Base-by-base conservation (phyloP, 2,888 invertebrate genomes). In the Cerastoderma edule region DNA sequence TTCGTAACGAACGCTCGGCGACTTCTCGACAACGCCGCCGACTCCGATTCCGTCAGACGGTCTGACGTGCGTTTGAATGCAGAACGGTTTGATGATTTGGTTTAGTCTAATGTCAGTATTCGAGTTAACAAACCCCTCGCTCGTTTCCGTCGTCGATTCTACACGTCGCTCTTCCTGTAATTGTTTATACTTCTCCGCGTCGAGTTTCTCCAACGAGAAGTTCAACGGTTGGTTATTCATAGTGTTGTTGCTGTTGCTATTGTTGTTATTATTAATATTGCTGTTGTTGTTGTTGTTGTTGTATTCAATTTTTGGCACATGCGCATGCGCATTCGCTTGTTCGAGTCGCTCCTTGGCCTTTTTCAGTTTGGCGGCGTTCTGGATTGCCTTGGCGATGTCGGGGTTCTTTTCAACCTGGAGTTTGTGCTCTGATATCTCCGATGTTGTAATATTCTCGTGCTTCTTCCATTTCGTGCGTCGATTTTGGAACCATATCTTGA, bases 401-500 rank as follows among this genome's bases (percentile, higher is more conserved):
- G 83, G 77, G 79, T 89, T 86, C 73, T 89, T 89, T 69, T 90
- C 91, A 4, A 89, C 89, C 67, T 88, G 90, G 33, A 92, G 95
- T 90, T 96, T 96, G 91, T 96, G 95, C 90, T 97, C 97, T 0
- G 97, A 96, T 1, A 96, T 96, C 92, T 97, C 97, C 24, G 97
- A 96, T 92, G 96, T 97, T 77, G 96, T 95, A 70, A 97, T 96
- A 93, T 97, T 97, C 93, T 98, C 98, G 92, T 97, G 97, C 93
- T 98, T 98, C 94, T 98, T 98, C 95, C 96, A 96, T 89, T 96
- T 96, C 28, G 95, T 96, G 72, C 96, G 94, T 93, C 98, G 94
- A 92, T 97, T 97, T 93, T 97, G 97, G 93, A 97, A 97, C 97
- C 97, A 97, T 85, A 97, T 97, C 94, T 97, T 97, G 88, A 97